Percentiles rank a stretch among this genome's conserved stretches.
Evolutionary conservation across 1,140 invertebrate genomes (phyloP).

Genomic region (Halesus radiatus): DNA sequence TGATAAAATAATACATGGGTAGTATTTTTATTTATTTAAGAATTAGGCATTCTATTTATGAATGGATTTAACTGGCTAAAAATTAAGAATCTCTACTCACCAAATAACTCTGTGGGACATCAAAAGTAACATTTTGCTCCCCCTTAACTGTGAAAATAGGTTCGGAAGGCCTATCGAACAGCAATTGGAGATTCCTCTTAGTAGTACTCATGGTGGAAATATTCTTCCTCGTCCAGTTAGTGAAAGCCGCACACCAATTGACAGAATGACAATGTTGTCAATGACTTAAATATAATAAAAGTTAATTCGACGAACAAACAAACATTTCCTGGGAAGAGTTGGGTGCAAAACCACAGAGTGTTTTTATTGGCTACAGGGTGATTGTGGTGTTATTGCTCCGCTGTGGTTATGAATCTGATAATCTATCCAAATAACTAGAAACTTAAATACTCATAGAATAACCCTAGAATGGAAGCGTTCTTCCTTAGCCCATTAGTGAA

Average conservation of each 20-base stretch:
- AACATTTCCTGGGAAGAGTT: constrained; percentile 33
- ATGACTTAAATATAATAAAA: constrained; percentile 17
- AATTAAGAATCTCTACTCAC: constrained; percentile 35
- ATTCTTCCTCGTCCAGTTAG: not conserved
- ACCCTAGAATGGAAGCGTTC: too few species aligned
- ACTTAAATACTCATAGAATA: too few species aligned
- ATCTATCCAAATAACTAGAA: too few species aligned
- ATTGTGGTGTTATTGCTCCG: too few species aligned
- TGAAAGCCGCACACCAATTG: not conserved
- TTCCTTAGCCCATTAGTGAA: too few species aligned
- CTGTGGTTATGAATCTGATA: too few species aligned
- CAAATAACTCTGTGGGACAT: constrained; percentile 70
- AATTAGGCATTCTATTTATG: not conserved
- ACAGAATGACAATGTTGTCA: not conserved
- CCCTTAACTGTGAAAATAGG: constrained; percentile 77
- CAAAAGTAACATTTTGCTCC: constrained; percentile 71
- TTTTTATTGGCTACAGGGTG: constrained; percentile 6
- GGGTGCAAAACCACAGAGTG: constrained; percentile 45
- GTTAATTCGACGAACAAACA: not conserved
- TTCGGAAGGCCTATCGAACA: constrained; percentile 76
- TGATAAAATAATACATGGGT: too few species aligned
- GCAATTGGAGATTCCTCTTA: constrained; percentile 63
- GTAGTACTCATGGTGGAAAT: constrained; percentile 31
- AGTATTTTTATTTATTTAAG: not conserved
- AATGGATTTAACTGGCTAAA: not conserved